Evolutionary conservation across 2,113 vertebrate genomes (phyloP).

Genomic region (Buteo buteo): DNA sequence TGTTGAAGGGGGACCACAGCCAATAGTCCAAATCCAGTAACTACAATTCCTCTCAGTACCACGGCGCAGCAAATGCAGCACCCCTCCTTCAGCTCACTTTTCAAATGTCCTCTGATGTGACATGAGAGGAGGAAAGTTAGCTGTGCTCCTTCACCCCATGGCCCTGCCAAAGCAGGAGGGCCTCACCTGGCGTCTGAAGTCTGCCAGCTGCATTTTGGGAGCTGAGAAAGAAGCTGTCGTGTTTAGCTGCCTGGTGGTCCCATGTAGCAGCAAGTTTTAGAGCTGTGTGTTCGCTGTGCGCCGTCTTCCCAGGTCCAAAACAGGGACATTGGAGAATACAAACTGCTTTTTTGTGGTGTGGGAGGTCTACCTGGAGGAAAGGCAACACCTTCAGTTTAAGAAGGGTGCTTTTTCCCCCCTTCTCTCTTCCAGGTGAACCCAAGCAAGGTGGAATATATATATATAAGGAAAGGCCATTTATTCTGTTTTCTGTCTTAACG

Average conservation of each 20-base stretch:
- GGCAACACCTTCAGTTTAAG: neutral
- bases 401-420: neutral
- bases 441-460: neutral
- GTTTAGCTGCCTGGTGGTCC: neutral
- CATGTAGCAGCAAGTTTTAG: neutral
- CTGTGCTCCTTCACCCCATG: accelerated
- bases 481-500: neutral
- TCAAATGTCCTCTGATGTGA: neutral
- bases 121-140: neutral
- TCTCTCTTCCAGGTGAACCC: neutral
- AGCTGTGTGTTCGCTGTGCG: accelerated
- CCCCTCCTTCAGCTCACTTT: neutral
- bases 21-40: neutral
- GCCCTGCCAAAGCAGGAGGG: neutral
- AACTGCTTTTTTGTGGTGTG: neutral
- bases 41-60: neutral
- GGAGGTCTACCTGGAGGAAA: neutral
- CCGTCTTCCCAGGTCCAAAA: neutral
- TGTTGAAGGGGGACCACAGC: neutral
- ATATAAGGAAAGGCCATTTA: neutral
- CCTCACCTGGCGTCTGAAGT: accelerated
- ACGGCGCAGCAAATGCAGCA: neutral
- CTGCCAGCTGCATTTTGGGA: neutral
- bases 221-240: neutral
- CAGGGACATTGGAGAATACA: accelerated